Conservation (phyloP, 2,113 vertebrate genomes). For the Oriolus oriolus region DNA sequence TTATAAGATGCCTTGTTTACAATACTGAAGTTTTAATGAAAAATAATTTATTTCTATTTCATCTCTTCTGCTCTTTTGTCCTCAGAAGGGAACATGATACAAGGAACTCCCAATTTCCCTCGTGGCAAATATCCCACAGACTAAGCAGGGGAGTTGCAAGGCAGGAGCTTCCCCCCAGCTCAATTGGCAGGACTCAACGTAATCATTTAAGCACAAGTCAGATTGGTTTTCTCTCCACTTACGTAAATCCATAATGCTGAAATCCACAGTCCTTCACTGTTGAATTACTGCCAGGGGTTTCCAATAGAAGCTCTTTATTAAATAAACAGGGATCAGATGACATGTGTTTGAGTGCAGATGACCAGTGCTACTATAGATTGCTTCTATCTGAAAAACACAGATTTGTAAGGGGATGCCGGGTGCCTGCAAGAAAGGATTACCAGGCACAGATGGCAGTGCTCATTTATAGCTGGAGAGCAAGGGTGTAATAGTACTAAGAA, state of each 20-base stretch:
- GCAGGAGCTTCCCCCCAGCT: neutral
- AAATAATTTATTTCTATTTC: neutral
- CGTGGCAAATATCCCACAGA: neutral
- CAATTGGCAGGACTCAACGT: neutral
- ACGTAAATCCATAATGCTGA: neutral
- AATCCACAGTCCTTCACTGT: neutral
- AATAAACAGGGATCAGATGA: conserved; percentile 4
- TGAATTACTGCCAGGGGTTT: neutral
- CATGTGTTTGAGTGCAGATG: neutral
- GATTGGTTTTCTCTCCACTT: neutral
- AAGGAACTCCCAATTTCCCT: neutral
- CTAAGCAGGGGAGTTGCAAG: neutral
- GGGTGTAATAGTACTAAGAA: neutral
- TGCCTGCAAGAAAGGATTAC: neutral
- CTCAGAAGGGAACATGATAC: neutral
- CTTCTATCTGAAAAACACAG: neutral
- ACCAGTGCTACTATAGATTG: neutral
- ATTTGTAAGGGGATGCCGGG: neutral
- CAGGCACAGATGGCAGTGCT: neutral
- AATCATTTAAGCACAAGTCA: neutral
- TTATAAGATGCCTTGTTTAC: neutral
- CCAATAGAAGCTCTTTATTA: conserved; percentile 15
- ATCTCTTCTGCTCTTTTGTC: neutral
- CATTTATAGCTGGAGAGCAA: neutral
- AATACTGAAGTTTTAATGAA: neutral